Evolutionary conservation across 2,888 invertebrate genomes (phyloP), one percentile per base, ranked within the genome.

Genomic region (Eupithecia dodoneata): DNA sequence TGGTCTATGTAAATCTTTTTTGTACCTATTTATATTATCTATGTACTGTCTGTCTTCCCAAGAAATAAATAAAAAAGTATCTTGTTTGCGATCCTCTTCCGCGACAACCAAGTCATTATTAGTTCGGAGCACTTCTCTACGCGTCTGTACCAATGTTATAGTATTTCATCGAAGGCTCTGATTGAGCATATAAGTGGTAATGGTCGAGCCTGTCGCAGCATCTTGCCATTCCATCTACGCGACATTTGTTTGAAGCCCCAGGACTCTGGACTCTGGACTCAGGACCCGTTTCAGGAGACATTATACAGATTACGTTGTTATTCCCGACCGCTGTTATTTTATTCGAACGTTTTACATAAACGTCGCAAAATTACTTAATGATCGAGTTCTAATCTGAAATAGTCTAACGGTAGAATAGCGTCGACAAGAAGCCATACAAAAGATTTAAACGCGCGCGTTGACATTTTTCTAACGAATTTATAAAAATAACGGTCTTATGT

Each of bases 101-200:
- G 7, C n/a, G 10, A 59, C 10, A 18, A 9, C 59, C 10, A 18
- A 59, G 10, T 59, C 3, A 59, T 15, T 52, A 52, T n/a, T 52
- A 15, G 30, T 65, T 30, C 15, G 9, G 44, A 12, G 18, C 18
- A 67, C 42, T 42, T 81, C 80, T 73, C 67, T n/a, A 3, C 41
- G 30, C 12, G 9, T 70, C 59, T 66, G 75, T 77, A 74, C 63
- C 44, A 10, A 9, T 18, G 45, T 69, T 13, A 12, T 10, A 42
- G 30, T 30, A 72, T 6, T 47, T 70, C 77, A 73, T 77, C 72
- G 67, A 66, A 63, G 74, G 82, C 77, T 80, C 79, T 81, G 81
- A 84, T 82, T 81, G 79, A 82, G 81, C 79, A 74, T 80, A 78
- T 73, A 81, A 70, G 75, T 74, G 72, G 81, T 76, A 80, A 76